Base-by-base conservation (phyloP, 2,888 invertebrate species). In the Rambutsinella grinnellia region DNA sequence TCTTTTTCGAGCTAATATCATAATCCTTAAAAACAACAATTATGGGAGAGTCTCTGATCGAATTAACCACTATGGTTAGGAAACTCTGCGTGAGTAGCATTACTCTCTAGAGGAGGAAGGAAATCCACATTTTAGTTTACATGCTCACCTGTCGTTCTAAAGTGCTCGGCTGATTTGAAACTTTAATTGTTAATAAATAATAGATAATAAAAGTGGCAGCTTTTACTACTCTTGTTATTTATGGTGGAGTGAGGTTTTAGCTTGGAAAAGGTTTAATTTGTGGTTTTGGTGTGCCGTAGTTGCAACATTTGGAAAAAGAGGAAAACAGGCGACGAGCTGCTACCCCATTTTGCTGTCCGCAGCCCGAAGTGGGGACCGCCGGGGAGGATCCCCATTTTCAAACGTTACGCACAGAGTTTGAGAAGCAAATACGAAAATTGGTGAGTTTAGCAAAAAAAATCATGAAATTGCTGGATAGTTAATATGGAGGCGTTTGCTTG, bases 391-490 rank as follows among this genome's bases (percentile, higher is more conserved):
- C 68, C 17, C 56, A 58, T 23, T 68, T 63, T 44, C 67, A 67
- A 63, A 62, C 27, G 19, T 53, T 75, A 26, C 75, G 75, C 46
- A 47, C 15, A 13, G 56, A 75, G 47, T 75, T 75, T 75, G 62
- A 75, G 58, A 69, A 69, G 46, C 75, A 75, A 68, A 75, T 75
- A 28, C 49, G 57, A 1, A 75, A 75, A 54, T 27, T 75, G 75
- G 75, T 75, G 58, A 75, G 75, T 44, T 23, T 17, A 1, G 15
- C 51, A 60, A 53, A 44, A 24, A 2, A 13, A 36, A 58, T 13
- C 10, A 51, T 51, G 19, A 6, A 8, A n/a, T 21, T 49, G 21
- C 26, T 26, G 15, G 23, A 24, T 19, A 54, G 24, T 54, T 26
- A 26, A 54, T 26, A 15, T 26, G n/a, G 6, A 2, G 6, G 3